Evolutionary conservation across 2,113 vertebrate genomes (phyloP), one percentile per base, ranked within the genome.

Genomic region (Dasypus novemcinctus): DNA sequence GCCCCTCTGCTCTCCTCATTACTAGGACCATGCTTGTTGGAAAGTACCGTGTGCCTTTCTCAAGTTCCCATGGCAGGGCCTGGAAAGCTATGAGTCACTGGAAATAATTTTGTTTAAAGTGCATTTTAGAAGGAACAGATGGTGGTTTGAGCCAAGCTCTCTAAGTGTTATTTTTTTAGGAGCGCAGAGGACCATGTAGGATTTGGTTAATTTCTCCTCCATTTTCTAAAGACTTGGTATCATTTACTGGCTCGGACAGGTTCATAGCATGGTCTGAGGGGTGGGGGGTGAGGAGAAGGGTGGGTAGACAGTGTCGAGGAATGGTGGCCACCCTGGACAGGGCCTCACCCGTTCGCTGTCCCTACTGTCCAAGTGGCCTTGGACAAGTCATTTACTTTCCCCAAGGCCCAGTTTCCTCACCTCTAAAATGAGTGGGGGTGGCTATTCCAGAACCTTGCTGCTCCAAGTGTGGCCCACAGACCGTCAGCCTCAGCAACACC

Each of bases 21-120:
- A 12, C 15, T 41, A 61, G 72, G 61, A 11, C 52, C 43, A 66
- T 36, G 36, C 7, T 33, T 25, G 54, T 38, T 75, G 27, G 75
- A 76, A 82, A 54, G 71, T 3, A 8, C 23, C 21, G 0, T 9
- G 31, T 46, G 33, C 71, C 31, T 78, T 76, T 61, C 63, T 61
- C 31, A 46, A 66, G 38, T 71, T 87, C 46, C 57, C 25, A 21
- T 20, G 79, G 68, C n/a, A 33, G 68, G 6, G 46, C 15, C 68
- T 59, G 68, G 82, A 31, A 43, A 82, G 36, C 68, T 74, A 29
- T 36, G 68, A 66, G 38, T 75, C 69, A 29, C 43, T 41, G 18
- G 25, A 68, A 91, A 82, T 78, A 29, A 68, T 89, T 91, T 72
- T 36, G 41, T 64, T 41, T n/a, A 52, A 91, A 82, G 76, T 91